Percentiles rank a stretch among this genome's conserved stretches.
Conservation (phyloP, 2,113 vertebrate genomes). For the Bothrops jararaca region DNA sequence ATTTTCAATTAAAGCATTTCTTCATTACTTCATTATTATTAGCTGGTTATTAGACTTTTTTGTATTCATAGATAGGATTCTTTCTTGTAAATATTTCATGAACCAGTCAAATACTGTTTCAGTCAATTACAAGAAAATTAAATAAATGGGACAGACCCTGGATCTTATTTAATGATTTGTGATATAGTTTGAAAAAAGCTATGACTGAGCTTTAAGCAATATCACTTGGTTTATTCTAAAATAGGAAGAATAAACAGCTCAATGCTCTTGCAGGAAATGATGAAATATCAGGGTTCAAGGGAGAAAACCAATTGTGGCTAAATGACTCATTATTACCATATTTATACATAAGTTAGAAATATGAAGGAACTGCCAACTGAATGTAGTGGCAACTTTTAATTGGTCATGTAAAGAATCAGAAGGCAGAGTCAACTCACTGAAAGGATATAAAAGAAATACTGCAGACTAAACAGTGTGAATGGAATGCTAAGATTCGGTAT, state of each 20-base stretch:
- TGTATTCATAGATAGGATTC: background rate
- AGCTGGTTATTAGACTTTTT: background rate
- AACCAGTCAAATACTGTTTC: background rate
- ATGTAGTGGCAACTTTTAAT: background rate
- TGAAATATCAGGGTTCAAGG: background rate
- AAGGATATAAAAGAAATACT: background rate
- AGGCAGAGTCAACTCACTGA: background rate
- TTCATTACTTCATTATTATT: background rate
- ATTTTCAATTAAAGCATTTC: background rate
- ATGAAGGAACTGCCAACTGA: background rate
- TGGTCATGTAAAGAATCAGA: background rate
- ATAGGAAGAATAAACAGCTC: background rate
- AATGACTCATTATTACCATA: background rate
- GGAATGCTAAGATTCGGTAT: background rate
- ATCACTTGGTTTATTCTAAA: background rate
- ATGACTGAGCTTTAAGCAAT: background rate
- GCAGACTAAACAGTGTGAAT: background rate
- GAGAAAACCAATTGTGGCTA: background rate
- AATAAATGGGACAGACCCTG: background rate
- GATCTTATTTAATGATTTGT: background rate
- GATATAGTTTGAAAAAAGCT: background rate
- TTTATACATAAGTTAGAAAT: background rate
- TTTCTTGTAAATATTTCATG: background rate
- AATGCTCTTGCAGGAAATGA: background rate
- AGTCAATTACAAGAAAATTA: background rate